Evolutionary conservation across 2,888 invertebrate genomes (phyloP).

Genomic region (Myopa testacea): DNA sequence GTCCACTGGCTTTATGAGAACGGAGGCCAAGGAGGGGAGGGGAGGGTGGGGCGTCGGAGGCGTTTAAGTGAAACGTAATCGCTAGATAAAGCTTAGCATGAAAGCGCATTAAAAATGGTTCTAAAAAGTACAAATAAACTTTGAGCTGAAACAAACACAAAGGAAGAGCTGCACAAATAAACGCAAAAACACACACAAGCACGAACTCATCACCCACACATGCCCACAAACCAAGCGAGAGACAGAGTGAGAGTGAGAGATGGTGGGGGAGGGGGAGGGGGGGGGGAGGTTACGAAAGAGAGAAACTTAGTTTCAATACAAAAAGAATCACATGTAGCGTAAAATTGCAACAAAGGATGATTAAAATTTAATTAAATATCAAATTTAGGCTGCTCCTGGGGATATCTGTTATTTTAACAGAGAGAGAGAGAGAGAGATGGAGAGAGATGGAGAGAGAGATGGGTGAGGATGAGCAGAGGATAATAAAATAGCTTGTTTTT

Average conservation of each 20-base stretch:
- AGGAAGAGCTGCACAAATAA: background rate
- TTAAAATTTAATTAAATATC: constrained; percentile 29
- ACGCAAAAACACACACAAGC: background rate
- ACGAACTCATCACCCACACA: background rate
- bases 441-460: too few species aligned
- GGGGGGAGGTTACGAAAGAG: background rate
- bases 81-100: constrained; percentile 4
- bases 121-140: constrained; percentile 23
- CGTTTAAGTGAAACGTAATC: constrained; percentile 8
- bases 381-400: constrained; percentile 12
- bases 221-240: background rate
- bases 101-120: constrained; percentile 3
- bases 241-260: too few species aligned
- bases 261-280: too few species aligned
- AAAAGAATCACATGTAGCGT: constrained; percentile 29
- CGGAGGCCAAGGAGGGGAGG: too few species aligned
- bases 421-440: background rate
- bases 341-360: constrained; percentile 26
- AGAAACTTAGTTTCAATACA: constrained; percentile 21
- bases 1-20: too few species aligned
- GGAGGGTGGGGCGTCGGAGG: background rate
- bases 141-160: background rate
- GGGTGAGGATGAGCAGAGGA: too few species aligned
- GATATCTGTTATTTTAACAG: background rate
- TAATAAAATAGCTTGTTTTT: too few species aligned